These are phyloP conservation scores for Drosophila bifasciata DNA, from an alignment of 1,140 invertebrate genomes.

Conservation along the genomic window DNA sequence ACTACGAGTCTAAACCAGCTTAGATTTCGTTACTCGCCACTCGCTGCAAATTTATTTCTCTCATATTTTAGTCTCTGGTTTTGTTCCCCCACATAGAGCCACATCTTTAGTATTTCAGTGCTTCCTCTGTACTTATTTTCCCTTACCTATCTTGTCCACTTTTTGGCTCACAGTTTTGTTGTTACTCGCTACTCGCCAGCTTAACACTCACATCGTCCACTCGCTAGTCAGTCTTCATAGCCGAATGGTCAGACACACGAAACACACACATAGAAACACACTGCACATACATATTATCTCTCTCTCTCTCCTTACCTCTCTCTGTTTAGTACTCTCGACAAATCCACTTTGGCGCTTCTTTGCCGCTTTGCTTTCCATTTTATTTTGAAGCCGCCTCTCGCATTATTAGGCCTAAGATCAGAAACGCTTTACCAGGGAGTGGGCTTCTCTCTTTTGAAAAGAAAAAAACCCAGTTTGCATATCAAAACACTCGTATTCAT, in stretches of 20 bases:
- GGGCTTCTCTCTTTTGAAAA: background rate
- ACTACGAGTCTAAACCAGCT: too few species aligned
- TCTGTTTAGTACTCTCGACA: slow-evolving; percentile 7
- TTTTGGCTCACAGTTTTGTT: too few species aligned
- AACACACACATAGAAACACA: too few species aligned
- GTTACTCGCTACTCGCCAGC: too few species aligned
- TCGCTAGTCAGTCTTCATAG: too few species aligned
- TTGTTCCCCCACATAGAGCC: too few species aligned
- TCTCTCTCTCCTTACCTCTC: slow-evolving; percentile 42
- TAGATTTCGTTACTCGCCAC: slow-evolving; percentile 7
- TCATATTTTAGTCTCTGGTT: too few species aligned
- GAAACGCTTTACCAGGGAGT: background rate
- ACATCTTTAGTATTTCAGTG: background rate
- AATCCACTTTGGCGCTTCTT: slow-evolving; percentile 28
- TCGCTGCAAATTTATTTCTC: background rate
- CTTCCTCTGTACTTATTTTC: slow-evolving; percentile 1
- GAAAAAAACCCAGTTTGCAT: slow-evolving; percentile 1
- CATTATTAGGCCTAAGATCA: slow-evolving; percentile 32
- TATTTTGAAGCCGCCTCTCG: slow-evolving; percentile 41
- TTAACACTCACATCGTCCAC: too few species aligned
- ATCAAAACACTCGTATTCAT: background rate
- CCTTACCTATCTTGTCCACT: background rate
- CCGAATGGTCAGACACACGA: too few species aligned
- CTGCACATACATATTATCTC: slow-evolving; percentile 6
- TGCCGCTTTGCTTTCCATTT: slow-evolving; percentile 48